Percentiles rank a stretch among this genome's conserved stretches.
phyloP scores from a whole-genome alignment of 2,113 vertebrate species.

The Ovis aries region DNA sequence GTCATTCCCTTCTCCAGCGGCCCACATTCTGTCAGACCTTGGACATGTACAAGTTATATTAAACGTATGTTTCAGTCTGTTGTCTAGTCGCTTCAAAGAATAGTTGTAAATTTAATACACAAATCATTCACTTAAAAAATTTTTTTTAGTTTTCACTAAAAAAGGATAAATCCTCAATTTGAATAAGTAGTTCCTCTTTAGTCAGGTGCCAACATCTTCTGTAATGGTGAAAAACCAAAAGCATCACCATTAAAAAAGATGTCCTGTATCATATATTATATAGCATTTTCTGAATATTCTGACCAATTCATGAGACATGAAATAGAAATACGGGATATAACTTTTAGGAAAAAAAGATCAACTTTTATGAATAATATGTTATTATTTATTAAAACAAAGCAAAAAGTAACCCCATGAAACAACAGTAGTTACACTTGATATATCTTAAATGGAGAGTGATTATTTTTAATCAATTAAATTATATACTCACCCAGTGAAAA shows the following conservation, averaged over 20 bases:
- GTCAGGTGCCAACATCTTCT: neutral
- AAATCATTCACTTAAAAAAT: neutral
- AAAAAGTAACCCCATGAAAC: neutral
- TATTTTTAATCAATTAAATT: constrained; percentile 1
- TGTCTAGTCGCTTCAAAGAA: neutral
- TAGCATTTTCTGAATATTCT: neutral
- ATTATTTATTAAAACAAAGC: neutral
- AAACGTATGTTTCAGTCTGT: neutral
- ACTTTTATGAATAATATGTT: neutral
- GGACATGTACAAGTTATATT: neutral
- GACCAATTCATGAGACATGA: neutral
- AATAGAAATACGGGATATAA: neutral
- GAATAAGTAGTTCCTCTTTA: neutral
- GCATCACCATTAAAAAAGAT: neutral
- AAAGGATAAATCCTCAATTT: neutral
- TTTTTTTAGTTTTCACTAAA: neutral
- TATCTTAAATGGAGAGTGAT: neutral
- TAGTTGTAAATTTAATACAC: constrained; percentile 9
- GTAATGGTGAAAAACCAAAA: neutral
- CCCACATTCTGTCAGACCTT: neutral
- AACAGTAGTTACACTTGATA: neutral
- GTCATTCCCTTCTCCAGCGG: too few species aligned
- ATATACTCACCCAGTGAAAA: neutral
- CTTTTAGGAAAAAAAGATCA: neutral
- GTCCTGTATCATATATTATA: neutral